These are phyloP conservation scores for Atractosteus spatula DNA, from an alignment of 2,113 vertebrate genomes.

Conservation along the genomic window DNA sequence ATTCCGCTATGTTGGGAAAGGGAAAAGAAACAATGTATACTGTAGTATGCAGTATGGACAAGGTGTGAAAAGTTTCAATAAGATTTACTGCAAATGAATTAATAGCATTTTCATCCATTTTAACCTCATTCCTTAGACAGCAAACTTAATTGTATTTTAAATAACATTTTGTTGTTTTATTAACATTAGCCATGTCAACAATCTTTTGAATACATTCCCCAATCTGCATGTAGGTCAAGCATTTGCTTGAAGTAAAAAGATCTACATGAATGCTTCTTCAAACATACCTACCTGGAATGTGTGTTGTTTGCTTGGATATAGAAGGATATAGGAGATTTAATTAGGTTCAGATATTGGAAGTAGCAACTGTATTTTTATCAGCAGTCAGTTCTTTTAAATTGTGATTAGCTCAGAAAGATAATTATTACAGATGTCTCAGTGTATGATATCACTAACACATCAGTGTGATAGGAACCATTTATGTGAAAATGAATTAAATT, in stretches of 20 bases:
- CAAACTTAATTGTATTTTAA: conserved; percentile 38
- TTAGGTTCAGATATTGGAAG: no score
- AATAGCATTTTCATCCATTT: conserved; percentile 49
- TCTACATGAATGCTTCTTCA: neutral
- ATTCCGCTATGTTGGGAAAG: no score
- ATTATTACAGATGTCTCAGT: no score
- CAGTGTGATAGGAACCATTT: neutral
- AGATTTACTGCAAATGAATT: conserved; percentile 29
- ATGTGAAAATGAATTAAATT: neutral
- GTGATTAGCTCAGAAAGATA: no score
- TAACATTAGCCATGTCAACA: conserved; percentile 54
- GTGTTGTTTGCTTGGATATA: no score
- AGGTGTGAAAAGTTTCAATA: conserved; percentile 11
- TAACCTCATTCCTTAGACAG: conserved; percentile 38
- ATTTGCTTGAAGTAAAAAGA: conserved; percentile 15
- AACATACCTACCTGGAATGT: no score
- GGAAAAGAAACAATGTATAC: no score
- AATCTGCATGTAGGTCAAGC: conserved; percentile 35
- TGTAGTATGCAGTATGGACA: neutral
- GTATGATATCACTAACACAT: neutral
- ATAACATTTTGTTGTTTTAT: conserved; percentile 60
- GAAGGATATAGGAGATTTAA: no score
- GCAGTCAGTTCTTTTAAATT: no score
- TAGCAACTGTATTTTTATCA: no score
- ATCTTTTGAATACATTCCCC: conserved; percentile 41